These are phyloP conservation scores for Kryptopterus vitreolus DNA, from an alignment of 2,797 vertebrate species.

Conservation along the genomic window DNA sequence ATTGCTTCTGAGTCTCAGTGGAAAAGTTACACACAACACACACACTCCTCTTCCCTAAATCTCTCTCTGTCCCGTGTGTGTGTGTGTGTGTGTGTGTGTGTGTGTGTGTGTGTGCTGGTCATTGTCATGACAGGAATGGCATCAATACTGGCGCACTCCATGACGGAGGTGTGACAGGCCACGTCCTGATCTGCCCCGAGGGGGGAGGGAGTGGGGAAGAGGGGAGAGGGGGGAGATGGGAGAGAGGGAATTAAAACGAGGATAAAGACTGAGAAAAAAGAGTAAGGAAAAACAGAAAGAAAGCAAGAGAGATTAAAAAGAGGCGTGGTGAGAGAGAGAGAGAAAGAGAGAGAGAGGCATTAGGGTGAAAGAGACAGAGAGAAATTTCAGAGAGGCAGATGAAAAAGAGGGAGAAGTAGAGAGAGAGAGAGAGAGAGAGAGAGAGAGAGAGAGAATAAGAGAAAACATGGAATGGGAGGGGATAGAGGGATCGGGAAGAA, in stretches of 20 bases:
- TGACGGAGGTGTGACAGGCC: constrained; percentile 88
- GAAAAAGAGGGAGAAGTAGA: background rate
- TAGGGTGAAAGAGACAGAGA: background rate
- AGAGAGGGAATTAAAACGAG: background rate
- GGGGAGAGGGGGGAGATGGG: background rate
- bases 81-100: constrained; percentile 82
- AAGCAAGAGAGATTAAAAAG: background rate
- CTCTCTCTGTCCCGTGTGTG: constrained; percentile 69
- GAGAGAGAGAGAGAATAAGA: background rate
- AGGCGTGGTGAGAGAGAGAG: background rate
- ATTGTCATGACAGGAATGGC: constrained; percentile 93
- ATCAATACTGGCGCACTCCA: constrained; percentile 71
- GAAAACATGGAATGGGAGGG: background rate
- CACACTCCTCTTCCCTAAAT: constrained; percentile 8
- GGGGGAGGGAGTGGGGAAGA: constrained; percentile 50
- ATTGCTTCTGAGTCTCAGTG: constrained; percentile 54
- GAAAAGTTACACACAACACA: constrained; percentile 49
- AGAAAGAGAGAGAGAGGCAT: background rate
- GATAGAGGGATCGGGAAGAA: too few relatives aligned
- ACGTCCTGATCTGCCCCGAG: constrained; percentile 71
- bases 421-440: too few relatives aligned
- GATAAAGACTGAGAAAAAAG: too few relatives aligned
- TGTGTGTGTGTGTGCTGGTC: constrained; percentile 85
- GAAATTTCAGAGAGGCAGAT: background rate
- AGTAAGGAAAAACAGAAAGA: constrained; percentile 18